Conservation (phyloP, 2,888 invertebrate genomes). For the Schizaphis graminum region DNA sequence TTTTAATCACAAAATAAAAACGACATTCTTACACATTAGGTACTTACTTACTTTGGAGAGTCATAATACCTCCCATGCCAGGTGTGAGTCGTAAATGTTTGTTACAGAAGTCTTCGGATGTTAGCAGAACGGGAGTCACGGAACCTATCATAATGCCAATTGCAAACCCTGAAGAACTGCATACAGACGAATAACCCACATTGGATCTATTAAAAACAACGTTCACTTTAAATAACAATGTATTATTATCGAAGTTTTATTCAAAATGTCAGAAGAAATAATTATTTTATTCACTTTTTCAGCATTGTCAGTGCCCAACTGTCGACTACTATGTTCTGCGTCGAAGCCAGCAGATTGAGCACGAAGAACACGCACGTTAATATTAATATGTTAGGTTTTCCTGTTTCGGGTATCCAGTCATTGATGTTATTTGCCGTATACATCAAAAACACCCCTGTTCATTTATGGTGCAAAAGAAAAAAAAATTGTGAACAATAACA, state of each 20-base stretch:
- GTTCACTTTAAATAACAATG: background rate
- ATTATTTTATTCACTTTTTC: conserved; percentile 78
- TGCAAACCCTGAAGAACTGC: conserved; percentile 98
- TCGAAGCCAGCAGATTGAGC: conserved; percentile 96
- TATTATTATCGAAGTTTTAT: background rate
- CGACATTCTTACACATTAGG: background rate
- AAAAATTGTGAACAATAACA: background rate
- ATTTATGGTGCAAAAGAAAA: background rate
- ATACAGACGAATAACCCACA: conserved; percentile 98
- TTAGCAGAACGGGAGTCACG: conserved; percentile 94
- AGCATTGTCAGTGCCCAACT: conserved; percentile 99
- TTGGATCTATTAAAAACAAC: conserved; percentile 77
- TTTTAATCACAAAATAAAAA: background rate
- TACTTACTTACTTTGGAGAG: conserved; percentile 73
- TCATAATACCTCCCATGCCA: conserved; percentile 79
- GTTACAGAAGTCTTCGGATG: conserved; percentile 96
- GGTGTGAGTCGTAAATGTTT: conserved; percentile 85
- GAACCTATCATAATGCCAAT: conserved; percentile 97
- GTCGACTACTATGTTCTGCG: conserved; percentile 99
- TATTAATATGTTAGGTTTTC: conserved; percentile 69
- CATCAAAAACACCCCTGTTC: conserved; percentile 77
- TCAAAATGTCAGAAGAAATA: background rate
- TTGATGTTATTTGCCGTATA: conserved; percentile 83
- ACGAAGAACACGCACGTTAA: conserved; percentile 90
- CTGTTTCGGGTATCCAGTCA: conserved; percentile 78